Evolutionary conservation across 2,113 vertebrate genomes (phyloP).

Genomic region (Etheostoma cragini): DNA sequence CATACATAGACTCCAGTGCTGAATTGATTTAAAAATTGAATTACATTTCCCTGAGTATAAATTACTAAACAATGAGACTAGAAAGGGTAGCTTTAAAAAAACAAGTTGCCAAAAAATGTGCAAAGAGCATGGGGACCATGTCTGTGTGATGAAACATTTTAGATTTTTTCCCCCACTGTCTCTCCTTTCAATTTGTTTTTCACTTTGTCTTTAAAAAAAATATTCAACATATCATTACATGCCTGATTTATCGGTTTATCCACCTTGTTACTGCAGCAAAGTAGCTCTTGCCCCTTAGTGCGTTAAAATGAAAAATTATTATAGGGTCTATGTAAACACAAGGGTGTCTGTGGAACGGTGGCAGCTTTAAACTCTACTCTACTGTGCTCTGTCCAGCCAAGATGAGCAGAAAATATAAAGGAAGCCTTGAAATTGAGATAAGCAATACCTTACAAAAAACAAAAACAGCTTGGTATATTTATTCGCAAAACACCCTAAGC

Average conservation of each 20-base stretch:
- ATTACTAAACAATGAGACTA: conserved; percentile 22
- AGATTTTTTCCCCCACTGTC: not conserved
- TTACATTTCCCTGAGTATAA: conserved; percentile 35
- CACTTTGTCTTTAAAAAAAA: conserved; percentile 30
- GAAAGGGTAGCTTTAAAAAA: conserved; percentile 11
- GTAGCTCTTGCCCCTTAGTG: not conserved
- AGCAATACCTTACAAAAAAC: not conserved
- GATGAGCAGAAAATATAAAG: not conserved
- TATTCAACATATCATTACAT: conserved; percentile 48
- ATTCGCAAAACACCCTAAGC: not conserved
- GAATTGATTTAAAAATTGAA: conserved; percentile 29
- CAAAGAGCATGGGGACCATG: not conserved
- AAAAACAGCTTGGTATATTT: not conserved
- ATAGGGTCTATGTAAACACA: not conserved
- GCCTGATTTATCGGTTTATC: conserved; percentile 41
- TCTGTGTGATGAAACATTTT: conserved; percentile 1
- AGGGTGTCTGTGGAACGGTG: not conserved
- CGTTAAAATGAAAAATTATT: conserved; percentile 11
- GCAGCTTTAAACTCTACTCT: not conserved
- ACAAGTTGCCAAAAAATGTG: not conserved
- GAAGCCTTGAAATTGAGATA: not conserved
- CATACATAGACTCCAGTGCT: not conserved
- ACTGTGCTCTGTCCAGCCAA: not conserved
- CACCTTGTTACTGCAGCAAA: conserved; percentile 14
- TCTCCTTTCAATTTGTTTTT: conserved; percentile 22